Conservation (phyloP, 2,113 vertebrate species). For the Ia io region DNA sequence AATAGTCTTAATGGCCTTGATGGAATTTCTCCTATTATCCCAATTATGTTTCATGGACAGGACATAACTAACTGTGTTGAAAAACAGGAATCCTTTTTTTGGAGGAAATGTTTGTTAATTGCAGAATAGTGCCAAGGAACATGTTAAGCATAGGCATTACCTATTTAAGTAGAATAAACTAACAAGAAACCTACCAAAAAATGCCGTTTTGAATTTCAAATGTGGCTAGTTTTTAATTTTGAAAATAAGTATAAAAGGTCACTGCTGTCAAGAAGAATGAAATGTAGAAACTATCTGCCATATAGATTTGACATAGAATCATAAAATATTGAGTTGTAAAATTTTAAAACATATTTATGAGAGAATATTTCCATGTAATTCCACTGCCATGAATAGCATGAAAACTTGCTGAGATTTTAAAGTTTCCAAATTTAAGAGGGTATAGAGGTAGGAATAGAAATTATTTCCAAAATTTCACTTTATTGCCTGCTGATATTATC, state of each 20-base stretch:
- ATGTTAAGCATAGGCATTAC: background rate
- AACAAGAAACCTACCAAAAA: background rate
- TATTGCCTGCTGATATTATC: slow-evolving; percentile 5
- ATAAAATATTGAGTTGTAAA: slow-evolving; percentile 33
- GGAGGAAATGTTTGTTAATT: background rate
- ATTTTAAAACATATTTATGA: slow-evolving; percentile 8
- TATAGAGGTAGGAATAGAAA: background rate
- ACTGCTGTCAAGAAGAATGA: slow-evolving; percentile 27
- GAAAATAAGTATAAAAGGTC: slow-evolving; percentile 25
- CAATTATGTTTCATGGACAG: background rate
- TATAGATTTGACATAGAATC: background rate
- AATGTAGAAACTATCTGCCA: background rate
- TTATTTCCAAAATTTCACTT: slow-evolving; percentile 34
- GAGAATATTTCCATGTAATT: background rate
- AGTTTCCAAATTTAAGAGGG: background rate
- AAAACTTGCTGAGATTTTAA: slow-evolving; percentile 8
- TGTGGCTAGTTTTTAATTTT: background rate
- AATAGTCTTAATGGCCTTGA: background rate
- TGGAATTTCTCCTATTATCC: background rate
- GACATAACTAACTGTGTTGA: background rate
- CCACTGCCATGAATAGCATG: background rate
- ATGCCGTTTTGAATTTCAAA: background rate
- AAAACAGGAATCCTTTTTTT: background rate
- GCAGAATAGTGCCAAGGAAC: background rate
- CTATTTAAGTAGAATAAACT: background rate